These are phyloP conservation scores for Mechanitis mazaeus DNA, from an alignment of 2,888 invertebrate species.

Conservation along the genomic window DNA sequence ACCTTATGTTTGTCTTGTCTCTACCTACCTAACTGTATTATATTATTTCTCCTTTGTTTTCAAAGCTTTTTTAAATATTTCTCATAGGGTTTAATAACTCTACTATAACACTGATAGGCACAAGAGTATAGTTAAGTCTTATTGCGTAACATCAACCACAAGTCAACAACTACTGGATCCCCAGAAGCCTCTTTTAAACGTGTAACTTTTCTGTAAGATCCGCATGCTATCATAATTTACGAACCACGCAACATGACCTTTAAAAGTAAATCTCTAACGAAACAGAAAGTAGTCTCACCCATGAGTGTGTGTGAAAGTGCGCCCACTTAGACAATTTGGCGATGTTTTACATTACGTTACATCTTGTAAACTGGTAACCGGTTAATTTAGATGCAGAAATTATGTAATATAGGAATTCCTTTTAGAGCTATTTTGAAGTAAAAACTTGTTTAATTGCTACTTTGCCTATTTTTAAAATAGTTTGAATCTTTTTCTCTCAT, in stretches of 20 bases:
- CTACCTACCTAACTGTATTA: too few relatives aligned
- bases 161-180: not conserved
- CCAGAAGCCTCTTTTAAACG: not conserved
- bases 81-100: too few relatives aligned
- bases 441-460: not conserved
- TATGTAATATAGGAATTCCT: slow-evolving; percentile 14
- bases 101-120: not conserved
- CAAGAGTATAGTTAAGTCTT: not conserved
- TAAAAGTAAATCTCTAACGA: slow-evolving; percentile 21
- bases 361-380: slow-evolving; percentile 23
- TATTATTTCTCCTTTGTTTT: too few relatives aligned
- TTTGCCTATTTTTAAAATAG: not conserved
- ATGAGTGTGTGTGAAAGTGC: slow-evolving; percentile 21
- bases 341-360: slow-evolving; percentile 9
- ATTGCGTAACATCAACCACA: slow-evolving; percentile 7
- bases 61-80: too few relatives aligned
- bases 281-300: slow-evolving; percentile 20
- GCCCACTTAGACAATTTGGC: slow-evolving; percentile 16
- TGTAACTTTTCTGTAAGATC: not conserved
- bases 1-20: not conserved
- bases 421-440: not conserved
- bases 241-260: slow-evolving; percentile 19
- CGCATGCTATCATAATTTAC: not conserved
- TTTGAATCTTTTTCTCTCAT: too few relatives aligned
- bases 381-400: slow-evolving; percentile 13